Evolutionary conservation across 1,140 invertebrate species (phyloP).

Genomic region (Drosophila baimaii): DNA sequence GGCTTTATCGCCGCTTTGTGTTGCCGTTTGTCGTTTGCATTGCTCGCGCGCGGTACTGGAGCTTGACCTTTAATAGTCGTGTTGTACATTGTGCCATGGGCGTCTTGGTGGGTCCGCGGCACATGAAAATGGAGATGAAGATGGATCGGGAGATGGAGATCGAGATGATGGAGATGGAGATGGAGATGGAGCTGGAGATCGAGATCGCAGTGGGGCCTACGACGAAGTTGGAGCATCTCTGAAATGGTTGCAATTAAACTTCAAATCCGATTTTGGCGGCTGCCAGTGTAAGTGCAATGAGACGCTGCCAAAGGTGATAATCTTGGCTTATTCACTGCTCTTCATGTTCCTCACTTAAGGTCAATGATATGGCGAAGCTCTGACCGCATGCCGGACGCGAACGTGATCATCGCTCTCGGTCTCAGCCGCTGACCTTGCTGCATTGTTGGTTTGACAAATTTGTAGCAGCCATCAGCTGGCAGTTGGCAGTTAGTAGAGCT

Average conservation of each 20-base stretch:
- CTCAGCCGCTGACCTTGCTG: conserved; percentile 66
- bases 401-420: conserved; percentile 68
- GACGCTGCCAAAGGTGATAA: conserved; percentile 76
- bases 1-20: conserved; percentile 29
- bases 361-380: conserved; percentile 72
- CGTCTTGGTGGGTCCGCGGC: conserved; percentile 45
- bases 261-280: conserved; percentile 49
- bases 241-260: conserved; percentile 68
- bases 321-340: conserved; percentile 78
- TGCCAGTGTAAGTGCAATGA: conserved; percentile 71
- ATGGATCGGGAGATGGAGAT: conserved; percentile 33
- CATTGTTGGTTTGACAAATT: conserved; percentile 80
- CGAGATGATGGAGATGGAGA: conserved; percentile 28
- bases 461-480: conserved; percentile 53
- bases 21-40: conserved; percentile 27
- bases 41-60: conserved; percentile 24
- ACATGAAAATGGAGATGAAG: conserved; percentile 32
- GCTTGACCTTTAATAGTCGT: conserved; percentile 78
- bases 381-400: conserved; percentile 65
- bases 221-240: conserved; percentile 48
- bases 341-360: conserved; percentile 76
- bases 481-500: conserved; percentile 3
- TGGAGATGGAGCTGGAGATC: conserved; percentile 24
- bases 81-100: conserved; percentile 73
- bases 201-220: conserved; percentile 19